These are phyloP conservation scores for Enteromius trimaculatus DNA, from an alignment of 2,797 vertebrate genomes.

Conservation along the genomic window DNA sequence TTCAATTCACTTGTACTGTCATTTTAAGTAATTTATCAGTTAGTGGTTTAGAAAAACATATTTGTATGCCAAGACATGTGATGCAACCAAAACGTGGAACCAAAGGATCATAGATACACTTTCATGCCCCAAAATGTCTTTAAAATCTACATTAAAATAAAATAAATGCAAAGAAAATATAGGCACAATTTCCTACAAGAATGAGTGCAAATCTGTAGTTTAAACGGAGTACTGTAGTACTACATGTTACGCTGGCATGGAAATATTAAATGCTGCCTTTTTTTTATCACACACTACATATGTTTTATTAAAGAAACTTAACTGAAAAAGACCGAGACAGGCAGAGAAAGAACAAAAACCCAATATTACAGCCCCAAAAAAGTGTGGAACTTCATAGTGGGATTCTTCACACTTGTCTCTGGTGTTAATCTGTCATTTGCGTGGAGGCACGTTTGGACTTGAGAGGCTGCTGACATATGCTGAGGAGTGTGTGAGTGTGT, in stretches of 20 bases:
- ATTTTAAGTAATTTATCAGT: not conserved
- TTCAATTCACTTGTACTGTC: not conserved
- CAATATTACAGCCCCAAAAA: constrained; percentile 5
- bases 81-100: not conserved
- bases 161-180: not conserved
- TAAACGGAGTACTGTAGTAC: not conserved
- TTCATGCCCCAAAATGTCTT: not conserved
- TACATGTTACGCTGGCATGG: not conserved
- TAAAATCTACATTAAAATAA: not conserved
- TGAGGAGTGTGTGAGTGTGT: constrained; percentile 11
- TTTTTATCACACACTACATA: not conserved
- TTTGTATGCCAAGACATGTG: not conserved
- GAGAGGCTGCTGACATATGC: constrained; percentile 31
- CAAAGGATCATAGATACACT: not conserved
- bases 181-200: not conserved
- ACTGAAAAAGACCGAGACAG: not conserved
- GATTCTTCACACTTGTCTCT: constrained; percentile 28
- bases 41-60: not conserved
- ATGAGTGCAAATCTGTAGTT: not conserved
- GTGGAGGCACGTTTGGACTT: constrained; percentile 31
- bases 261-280: not conserved
- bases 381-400: constrained; percentile 27
- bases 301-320: not conserved
- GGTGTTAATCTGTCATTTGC: constrained; percentile 34
- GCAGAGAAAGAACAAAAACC: not conserved